Evolutionary conservation across 2,888 invertebrate genomes (phyloP), one percentile per base, ranked within the genome.

Genomic region (Tipula confusa): DNA sequence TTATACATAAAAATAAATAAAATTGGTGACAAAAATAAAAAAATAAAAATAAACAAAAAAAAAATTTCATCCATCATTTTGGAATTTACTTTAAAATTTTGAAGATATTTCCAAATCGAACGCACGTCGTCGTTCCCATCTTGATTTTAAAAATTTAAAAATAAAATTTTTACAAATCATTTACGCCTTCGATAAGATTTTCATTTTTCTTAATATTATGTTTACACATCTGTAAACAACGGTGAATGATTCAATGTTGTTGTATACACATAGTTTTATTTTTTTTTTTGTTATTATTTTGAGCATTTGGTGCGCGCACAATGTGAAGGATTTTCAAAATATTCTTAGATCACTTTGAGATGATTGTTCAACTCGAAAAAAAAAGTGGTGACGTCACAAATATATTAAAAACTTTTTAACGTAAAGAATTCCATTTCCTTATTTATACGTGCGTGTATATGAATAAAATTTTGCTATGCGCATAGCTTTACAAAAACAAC

Each of bases 61-160:
- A 64, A 64, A 24, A 9, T 64, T 64, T 64, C n/a, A n/a, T n/a
- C 64, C 24, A 24, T 64, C 64, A 24, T 64, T 64, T 64, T 64
- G 64, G 64, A 64, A 64, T 64, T 64, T 24, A 24, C 24, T 43
- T 18, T 9, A 15, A 9, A 64, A 64, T 64, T 64, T n/a, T n/a
- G 43, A 43, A 43, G 43, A 43, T 43, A 7, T 15, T 64, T 64
- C 24, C 11, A 11, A 64, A 64, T 64, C n/a, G 64, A 64, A 64
- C 64, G 64, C 18, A 11, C 64, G 33, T 33, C 33, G 33, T 33
- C 33, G 24, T 64, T 24, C 24, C 13, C 11, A 13, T 64, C 64
- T 64, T 64, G 64, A 64, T 64, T 64, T 64, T 64, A 64, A 43
- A 43, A 43, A 43, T 43, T 43, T 43, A 43, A 64, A 64, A 64